phyloP scores from a whole-genome alignment of 2,113 vertebrate genomes.

The Syrrhaptes paradoxus region DNA sequence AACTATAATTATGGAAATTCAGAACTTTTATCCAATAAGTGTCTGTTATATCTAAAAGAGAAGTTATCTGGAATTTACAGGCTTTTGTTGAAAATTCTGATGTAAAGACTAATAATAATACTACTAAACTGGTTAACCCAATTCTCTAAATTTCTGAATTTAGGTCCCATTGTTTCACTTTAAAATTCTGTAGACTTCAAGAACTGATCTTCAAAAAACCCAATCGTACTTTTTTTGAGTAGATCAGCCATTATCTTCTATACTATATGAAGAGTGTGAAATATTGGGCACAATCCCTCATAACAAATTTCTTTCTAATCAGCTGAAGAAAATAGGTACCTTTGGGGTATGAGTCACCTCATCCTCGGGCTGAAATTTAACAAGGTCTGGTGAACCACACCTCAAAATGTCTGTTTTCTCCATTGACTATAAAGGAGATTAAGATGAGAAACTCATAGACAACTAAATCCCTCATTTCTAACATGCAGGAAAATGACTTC shows the following conservation, averaged over 20 bases:
- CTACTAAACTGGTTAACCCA: rapidly evolving
- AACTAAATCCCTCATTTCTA: not conserved
- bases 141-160: not conserved
- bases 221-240: not conserved
- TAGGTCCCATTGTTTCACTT: not conserved
- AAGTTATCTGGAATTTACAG: not conserved
- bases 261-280: not conserved
- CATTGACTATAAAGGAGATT: not conserved
- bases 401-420: not conserved
- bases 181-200: not conserved
- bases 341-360: not conserved
- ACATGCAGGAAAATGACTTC: not conserved
- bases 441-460: not conserved
- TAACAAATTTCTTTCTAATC: not conserved
- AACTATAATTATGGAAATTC: not conserved
- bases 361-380: not conserved
- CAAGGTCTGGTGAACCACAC: not conserved
- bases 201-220: not conserved
- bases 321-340: not conserved
- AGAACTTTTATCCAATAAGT: not conserved
- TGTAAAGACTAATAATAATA: not conserved
- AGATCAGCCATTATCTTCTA: not conserved
- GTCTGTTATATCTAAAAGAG: not conserved
- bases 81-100: not conserved
- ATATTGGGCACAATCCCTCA: not conserved